Percentiles rank a stretch among this genome's conserved stretches.
Conservation (phyloP, 2,888 invertebrate genomes). For the Clivina fossor region DNA sequence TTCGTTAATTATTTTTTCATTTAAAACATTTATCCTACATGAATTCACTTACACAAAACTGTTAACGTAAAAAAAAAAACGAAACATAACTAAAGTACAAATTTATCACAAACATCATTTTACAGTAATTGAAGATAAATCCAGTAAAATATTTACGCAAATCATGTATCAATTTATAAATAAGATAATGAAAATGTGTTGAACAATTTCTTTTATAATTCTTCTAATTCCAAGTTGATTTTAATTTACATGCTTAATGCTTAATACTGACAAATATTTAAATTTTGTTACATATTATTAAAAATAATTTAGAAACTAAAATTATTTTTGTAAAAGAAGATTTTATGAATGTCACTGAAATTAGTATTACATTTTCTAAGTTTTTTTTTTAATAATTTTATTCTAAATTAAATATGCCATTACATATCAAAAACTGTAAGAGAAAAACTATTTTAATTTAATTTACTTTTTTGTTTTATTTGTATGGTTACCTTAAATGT, state of each 20-base stretch:
- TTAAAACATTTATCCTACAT: too few relatives aligned
- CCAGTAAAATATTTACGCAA: neutral
- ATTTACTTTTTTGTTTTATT: too few relatives aligned
- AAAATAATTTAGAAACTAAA: too few relatives aligned
- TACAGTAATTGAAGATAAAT: neutral
- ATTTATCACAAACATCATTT: conserved; percentile 5
- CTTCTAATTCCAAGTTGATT: neutral
- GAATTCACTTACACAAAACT: neutral
- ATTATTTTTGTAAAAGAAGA: too few relatives aligned
- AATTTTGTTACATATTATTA: neutral
- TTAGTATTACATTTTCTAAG: too few relatives aligned
- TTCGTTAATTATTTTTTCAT: too few relatives aligned
- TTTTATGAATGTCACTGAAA: too few relatives aligned
- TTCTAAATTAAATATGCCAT: too few relatives aligned
- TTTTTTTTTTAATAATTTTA: too few relatives aligned
- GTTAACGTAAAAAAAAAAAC: neutral
- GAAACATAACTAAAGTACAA: conserved; percentile 2
- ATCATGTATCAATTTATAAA: neutral
- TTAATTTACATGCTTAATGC: neutral
- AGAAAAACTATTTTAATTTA: too few relatives aligned
- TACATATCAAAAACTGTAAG: too few relatives aligned
- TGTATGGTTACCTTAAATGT: too few relatives aligned
- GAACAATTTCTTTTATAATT: neutral
- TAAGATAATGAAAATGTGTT: conserved; percentile 23
- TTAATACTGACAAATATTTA: neutral